Conservation (phyloP, 1,140 invertebrate genomes). For the Dreissena rostriformis region DNA sequence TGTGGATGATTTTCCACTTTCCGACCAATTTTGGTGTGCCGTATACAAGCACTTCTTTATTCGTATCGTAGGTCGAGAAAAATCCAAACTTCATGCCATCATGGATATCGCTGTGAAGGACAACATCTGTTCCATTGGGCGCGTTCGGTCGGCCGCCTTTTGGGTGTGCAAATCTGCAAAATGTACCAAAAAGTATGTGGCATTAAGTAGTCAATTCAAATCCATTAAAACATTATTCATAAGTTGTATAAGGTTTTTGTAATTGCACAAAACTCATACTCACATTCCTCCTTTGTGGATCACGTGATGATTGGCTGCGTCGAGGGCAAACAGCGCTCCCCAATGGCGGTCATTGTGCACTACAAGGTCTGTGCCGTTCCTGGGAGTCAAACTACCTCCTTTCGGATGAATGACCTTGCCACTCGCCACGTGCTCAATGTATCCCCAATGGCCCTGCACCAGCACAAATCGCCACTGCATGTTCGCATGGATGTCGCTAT, state of each 20-base stretch:
- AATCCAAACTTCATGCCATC: conserved; percentile 25
- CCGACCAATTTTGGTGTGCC: background rate
- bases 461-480: conserved; percentile 17
- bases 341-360: conserved; percentile 13
- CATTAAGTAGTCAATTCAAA: background rate
- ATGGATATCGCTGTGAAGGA: conserved; percentile 20
- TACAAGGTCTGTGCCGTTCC: conserved; percentile 5
- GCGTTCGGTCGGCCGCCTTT: background rate
- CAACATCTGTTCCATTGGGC: conserved; percentile 2
- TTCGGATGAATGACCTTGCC: conserved; percentile 12
- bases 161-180: conserved; percentile 6
- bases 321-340: conserved; percentile 6
- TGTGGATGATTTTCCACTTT: conserved; percentile 13
- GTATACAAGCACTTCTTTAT: conserved; percentile 8
- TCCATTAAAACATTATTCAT: background rate
- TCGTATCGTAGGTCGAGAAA: background rate
- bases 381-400: background rate
- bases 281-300: conserved; percentile 15
- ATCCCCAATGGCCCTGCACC: conserved; percentile 1
- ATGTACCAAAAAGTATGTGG: background rate
- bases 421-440: conserved; percentile 19
- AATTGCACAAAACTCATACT: background rate
- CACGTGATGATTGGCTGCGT: conserved; percentile 7
- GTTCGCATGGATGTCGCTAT: background rate
- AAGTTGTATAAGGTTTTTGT: background rate